Percentiles rank a stretch among this genome's conserved stretches.
These are phyloP conservation scores for Matsumyia berberina DNA, from an alignment of 2,888 invertebrate genomes.

Conservation along the genomic window DNA sequence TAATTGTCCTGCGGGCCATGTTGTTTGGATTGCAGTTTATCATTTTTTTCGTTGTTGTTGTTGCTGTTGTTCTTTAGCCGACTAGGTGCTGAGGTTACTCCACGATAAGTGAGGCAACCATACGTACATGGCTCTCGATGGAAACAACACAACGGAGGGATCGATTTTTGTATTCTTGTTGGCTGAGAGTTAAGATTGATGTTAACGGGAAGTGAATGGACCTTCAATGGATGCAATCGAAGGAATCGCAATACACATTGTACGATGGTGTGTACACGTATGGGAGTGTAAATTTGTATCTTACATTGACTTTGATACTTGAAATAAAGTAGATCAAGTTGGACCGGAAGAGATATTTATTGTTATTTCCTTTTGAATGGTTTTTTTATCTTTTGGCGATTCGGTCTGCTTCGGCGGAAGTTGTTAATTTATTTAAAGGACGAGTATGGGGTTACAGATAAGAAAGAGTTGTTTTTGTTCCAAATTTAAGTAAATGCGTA, in stretches of 20 bases:
- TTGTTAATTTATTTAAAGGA: constrained; percentile 40
- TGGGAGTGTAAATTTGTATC: constrained; percentile 51
- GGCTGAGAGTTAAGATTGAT: constrained; percentile 81
- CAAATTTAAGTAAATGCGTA: too few relatives aligned
- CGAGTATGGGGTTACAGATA: not conserved
- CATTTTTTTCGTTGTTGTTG: constrained; percentile 64
- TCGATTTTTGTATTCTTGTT: constrained; percentile 39
- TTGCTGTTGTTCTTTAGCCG: constrained; percentile 22
- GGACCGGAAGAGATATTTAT: constrained; percentile 68
- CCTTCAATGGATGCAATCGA: constrained; percentile 49
- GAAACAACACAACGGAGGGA: constrained; percentile 25
- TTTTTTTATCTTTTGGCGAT: constrained; percentile 19
- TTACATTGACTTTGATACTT: constrained; percentile 59
- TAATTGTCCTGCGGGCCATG: constrained; percentile 84
- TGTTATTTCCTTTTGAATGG: constrained; percentile 19
- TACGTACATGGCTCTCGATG: constrained; percentile 10
- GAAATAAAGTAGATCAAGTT: constrained; percentile 68
- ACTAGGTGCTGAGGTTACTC: constrained; percentile 50
- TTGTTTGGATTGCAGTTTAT: constrained; percentile 83
- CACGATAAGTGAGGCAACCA: constrained; percentile 39
- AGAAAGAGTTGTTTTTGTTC: too few relatives aligned
- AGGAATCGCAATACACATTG: constrained; percentile 26
- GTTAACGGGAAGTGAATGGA: constrained; percentile 83
- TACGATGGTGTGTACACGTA: not conserved
- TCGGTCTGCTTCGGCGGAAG: constrained; percentile 48